These are phyloP conservation scores for Wasmannia auropunctata DNA, from an alignment of 1,140 invertebrate species.

Conservation along the genomic window DNA sequence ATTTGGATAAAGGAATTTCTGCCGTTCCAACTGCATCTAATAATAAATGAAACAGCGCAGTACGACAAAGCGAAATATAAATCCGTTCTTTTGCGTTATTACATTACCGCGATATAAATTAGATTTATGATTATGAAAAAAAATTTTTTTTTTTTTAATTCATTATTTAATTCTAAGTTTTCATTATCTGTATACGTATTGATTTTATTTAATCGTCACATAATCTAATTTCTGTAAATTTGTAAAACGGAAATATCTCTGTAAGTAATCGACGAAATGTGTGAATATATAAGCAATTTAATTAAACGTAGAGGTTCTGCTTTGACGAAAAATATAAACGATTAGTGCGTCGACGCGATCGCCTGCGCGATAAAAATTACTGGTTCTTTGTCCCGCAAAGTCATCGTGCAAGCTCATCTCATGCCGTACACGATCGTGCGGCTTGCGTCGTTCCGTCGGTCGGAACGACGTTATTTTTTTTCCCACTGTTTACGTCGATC, in stretches of 20 bases:
- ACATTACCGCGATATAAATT: background rate
- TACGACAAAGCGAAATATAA: constrained; percentile 23
- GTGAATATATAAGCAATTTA: background rate
- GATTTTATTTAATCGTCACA: background rate
- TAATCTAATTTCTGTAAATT: background rate
- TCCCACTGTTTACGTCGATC: constrained; percentile 42
- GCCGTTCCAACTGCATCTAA: background rate
- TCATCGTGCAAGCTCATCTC: background rate
- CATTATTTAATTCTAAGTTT: background rate
- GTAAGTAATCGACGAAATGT: background rate
- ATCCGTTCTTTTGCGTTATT: background rate
- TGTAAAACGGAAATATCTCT: background rate
- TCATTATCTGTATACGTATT: background rate
- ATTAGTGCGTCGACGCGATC: background rate
- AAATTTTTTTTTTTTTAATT: background rate
- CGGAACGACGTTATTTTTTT: constrained; percentile 27
- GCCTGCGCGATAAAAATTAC: background rate
- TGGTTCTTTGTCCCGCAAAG: constrained; percentile 23
- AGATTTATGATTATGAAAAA: background rate
- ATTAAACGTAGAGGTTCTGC: background rate
- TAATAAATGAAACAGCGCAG: constrained; percentile 24
- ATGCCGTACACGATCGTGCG: constrained; percentile 1
- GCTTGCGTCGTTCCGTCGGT: background rate
- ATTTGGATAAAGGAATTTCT: constrained; percentile 46
- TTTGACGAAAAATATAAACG: background rate